These are phyloP conservation scores for Holacanthella duospinosa DNA, from an alignment of 2,888 invertebrate genomes.

Conservation along the genomic window DNA sequence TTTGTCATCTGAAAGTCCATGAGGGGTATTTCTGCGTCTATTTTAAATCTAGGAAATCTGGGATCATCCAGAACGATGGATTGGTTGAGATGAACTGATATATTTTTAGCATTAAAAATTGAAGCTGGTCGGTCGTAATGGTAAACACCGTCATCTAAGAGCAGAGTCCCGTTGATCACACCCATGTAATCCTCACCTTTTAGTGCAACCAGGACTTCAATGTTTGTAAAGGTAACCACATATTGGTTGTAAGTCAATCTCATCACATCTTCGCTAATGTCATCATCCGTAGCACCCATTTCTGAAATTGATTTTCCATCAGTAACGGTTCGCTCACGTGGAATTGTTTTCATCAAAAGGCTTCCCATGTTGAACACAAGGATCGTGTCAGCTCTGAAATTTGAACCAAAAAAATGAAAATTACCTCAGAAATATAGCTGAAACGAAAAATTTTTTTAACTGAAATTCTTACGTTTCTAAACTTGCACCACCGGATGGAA, in stretches of 20 bases:
- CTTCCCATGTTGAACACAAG: conserved; percentile 5
- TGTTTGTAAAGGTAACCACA: neutral
- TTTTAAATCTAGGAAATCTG: conserved; percentile 1
- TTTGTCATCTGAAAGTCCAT: neutral
- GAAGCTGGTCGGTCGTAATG: neutral
- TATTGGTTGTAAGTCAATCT: conserved; percentile 7
- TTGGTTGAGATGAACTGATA: conserved; percentile 2
- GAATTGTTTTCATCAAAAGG: neutral
- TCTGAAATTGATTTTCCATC: neutral
- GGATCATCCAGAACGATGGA: neutral
- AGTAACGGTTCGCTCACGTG: neutral
- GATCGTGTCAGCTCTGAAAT: neutral
- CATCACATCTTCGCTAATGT: neutral
- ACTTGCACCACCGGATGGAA: neutral
- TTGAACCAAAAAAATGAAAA: neutral
- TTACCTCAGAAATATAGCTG: too few relatives aligned
- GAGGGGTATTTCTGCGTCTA: neutral
- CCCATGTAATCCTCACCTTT: neutral
- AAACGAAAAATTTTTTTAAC: neutral
- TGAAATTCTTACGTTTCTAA: neutral
- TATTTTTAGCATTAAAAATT: neutral
- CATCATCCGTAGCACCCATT: neutral
- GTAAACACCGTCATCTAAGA: neutral
- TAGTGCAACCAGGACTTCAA: neutral
- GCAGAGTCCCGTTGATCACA: neutral